Evolutionary conservation across 2,797 vertebrate genomes (phyloP).

Genomic region (Pteropus rufus): DNA sequence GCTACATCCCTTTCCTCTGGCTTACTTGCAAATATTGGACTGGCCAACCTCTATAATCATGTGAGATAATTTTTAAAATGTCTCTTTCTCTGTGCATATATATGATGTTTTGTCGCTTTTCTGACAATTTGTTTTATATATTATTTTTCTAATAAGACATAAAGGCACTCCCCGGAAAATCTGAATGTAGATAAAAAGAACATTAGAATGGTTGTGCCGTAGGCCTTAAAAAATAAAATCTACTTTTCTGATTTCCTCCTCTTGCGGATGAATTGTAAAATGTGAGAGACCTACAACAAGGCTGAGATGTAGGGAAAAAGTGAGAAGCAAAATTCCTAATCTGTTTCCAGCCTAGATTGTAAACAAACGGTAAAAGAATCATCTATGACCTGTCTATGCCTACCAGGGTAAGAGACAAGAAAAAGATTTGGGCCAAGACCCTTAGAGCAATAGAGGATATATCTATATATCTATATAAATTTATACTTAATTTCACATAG

Average conservation of each 20-base stretch:
- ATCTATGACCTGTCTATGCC: not conserved
- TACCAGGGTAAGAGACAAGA: not conserved
- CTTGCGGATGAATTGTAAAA: not conserved
- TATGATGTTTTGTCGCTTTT: not conserved
- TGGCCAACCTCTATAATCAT: not conserved
- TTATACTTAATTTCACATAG: not conserved
- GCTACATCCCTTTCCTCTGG: not conserved
- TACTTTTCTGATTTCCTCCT: not conserved
- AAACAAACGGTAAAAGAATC: not conserved
- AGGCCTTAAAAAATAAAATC: not conserved
- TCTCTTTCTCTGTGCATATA: not conserved
- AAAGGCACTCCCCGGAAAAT: not conserved
- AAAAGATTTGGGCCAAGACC: not conserved
- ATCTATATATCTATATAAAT: not conserved
- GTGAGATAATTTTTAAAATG: not conserved
- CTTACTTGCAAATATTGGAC: not conserved
- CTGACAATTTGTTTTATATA: not conserved
- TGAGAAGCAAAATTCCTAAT: not conserved
- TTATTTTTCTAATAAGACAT: not conserved
- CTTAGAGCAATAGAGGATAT: not conserved
- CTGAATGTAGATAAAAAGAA: not conserved
- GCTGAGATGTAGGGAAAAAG: not conserved
- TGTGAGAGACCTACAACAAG: not conserved
- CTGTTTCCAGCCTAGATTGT: not conserved
- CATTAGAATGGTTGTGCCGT: not conserved